Evolutionary conservation across 2,113 vertebrate species (phyloP), one percentile per base, ranked within the genome.

Genomic region (Aleadryas rufinucha): DNA sequence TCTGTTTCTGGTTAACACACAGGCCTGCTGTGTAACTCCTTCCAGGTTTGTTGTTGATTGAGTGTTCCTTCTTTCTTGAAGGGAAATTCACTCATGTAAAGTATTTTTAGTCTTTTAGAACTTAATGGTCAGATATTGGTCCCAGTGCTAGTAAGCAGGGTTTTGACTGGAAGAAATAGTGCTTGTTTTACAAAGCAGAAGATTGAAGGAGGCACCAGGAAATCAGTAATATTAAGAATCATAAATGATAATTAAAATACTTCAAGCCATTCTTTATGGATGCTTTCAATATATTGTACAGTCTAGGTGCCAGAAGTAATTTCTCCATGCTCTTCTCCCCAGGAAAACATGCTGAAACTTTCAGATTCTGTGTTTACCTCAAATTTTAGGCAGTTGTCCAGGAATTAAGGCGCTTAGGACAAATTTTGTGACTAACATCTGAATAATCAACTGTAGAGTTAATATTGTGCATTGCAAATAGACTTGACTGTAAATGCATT

Each of bases 1-100:
- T 74, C 79, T 95, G 89, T 84, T 95, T 93, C 80, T 89, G 52
- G 11, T 91, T 96, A 94, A 89, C 52, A 28, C 30, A 81, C 24
- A 74, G 30, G 7, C 47, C 28, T 85, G 47, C 65, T 71, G 7
- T 6, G 3, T 80, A 93, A 71, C 24, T 57, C 42, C 54, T 76
- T 91, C 78, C 74, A 49, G 86, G 42, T 74, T 83, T 57, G 31
- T 37, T 77, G 56, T 27, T 66, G 56, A 71, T 50, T 77, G 76
- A 70, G 23, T 2, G 10, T 16, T 45, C 18, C 30, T 75, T 69
- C 7, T 68, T 92, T 90, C 65, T 72, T 87, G 33, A 72, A 64
- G 49, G 20, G 27, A 72, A 85, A 79, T 61, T 72, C 16, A 35
- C 11, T 94, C 2, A 0, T n/a, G 37, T 33, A 26, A 53, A 61